Evolutionary conservation across 2,113 vertebrate species (phyloP).

Genomic region (Odocoileus hemionus): DNA sequence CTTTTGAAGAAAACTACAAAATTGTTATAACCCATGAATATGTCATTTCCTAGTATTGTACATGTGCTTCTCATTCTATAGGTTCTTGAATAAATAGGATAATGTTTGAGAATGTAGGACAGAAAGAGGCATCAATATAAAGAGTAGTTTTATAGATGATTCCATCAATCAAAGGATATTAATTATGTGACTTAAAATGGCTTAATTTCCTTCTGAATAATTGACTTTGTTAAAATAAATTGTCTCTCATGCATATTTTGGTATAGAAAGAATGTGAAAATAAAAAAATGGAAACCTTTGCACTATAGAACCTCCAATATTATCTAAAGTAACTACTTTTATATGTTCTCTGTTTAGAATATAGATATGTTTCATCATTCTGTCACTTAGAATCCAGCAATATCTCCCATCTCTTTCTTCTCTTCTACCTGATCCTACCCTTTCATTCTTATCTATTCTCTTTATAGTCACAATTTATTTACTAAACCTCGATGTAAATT

Average conservation of each 20-base stretch:
- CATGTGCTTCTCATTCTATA: not conserved
- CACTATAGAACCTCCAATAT: not conserved
- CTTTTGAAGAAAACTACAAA: not conserved
- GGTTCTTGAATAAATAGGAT: not conserved
- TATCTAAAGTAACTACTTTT: not conserved
- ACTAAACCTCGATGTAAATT: not conserved
- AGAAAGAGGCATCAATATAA: not conserved
- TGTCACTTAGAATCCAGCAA: not conserved
- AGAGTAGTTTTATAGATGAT: not conserved
- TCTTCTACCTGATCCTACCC: not conserved
- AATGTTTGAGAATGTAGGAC: not conserved
- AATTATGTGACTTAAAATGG: not conserved
- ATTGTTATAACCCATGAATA: not conserved
- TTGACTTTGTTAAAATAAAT: not conserved
- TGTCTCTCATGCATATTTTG: not conserved
- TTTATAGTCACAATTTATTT: not conserved
- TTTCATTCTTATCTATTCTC: not conserved
- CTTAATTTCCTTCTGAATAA: not conserved
- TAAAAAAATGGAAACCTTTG: not conserved
- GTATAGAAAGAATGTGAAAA: not conserved
- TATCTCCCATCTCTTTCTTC: not conserved
- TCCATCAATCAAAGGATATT: not conserved
- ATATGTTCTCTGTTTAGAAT: not conserved
- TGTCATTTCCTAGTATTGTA: not conserved
- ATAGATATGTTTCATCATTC: not conserved